Conservation (phyloP, 2,888 invertebrate species). For the Epinotia nisella region DNA sequence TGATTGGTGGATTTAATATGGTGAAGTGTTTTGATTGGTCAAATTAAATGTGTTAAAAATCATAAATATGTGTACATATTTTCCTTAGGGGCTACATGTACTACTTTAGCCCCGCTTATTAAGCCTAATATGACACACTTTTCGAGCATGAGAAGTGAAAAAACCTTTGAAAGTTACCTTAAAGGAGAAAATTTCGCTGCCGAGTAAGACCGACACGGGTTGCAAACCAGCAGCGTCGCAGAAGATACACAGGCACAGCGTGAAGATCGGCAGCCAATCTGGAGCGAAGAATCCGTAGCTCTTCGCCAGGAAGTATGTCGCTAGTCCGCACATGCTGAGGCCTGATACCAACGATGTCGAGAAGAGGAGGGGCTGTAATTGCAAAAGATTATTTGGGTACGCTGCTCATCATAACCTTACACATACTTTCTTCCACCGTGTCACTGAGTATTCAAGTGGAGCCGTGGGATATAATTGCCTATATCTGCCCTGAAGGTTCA, state of each 20-base stretch:
- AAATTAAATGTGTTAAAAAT: too few species aligned
- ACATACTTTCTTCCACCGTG: too few species aligned
- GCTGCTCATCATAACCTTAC: background rate
- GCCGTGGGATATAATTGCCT: too few species aligned
- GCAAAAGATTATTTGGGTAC: background rate
- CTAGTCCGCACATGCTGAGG: constrained; percentile 70
- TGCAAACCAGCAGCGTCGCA: constrained; percentile 80
- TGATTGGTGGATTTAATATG: too few species aligned
- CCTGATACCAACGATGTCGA: constrained; percentile 69
- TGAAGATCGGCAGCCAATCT: constrained; percentile 78
- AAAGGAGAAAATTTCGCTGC: constrained; percentile 81
- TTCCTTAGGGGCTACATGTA: too few species aligned
- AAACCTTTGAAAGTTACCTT: constrained; percentile 58
- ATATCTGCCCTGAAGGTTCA: too few species aligned
- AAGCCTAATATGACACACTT: too few species aligned
- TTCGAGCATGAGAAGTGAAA: too few species aligned
- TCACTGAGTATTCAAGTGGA: too few species aligned
- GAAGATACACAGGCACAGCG: constrained; percentile 80
- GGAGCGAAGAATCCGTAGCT: constrained; percentile 59
- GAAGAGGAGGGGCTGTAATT: constrained; percentile 66
- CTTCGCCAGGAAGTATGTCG: constrained; percentile 73
- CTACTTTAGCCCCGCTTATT: too few species aligned
- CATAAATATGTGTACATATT: too few species aligned
- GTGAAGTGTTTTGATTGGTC: too few species aligned
- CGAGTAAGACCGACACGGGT: constrained; percentile 79